Percentiles rank a stretch among this genome's conserved stretches.
These are phyloP conservation scores for Aricia artaxerxes DNA, from an alignment of 2,888 invertebrate species.

Conservation along the genomic window DNA sequence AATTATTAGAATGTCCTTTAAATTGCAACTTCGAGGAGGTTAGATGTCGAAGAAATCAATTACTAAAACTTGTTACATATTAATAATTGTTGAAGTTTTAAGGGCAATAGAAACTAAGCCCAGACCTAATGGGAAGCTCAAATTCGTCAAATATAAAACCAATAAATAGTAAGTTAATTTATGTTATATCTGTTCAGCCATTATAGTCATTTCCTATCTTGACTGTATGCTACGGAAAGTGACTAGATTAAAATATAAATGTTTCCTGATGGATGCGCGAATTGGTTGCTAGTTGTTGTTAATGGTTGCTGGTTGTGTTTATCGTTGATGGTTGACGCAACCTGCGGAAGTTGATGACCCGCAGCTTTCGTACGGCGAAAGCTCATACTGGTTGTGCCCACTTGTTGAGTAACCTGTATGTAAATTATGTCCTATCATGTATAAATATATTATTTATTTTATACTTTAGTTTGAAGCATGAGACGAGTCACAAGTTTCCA, in stretches of 20 bases:
- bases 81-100: background rate
- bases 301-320: too few species aligned
- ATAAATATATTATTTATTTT: too few species aligned
- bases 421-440: background rate
- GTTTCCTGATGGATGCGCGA: background rate
- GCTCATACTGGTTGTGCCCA: background rate
- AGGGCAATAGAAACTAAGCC: background rate
- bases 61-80: too few species aligned
- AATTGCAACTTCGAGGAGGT: too few species aligned
- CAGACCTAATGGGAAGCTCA: background rate
- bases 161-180: background rate
- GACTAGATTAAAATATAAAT: conserved; percentile 14
- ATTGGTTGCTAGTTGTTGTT: too few species aligned
- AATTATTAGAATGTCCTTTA: too few species aligned
- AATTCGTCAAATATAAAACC: background rate
- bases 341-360: conserved; percentile 17
- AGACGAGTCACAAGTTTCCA: too few species aligned
- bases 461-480: too few species aligned
- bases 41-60: too few species aligned
- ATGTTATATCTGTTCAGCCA: background rate
- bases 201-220: background rate
- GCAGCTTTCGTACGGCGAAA: conserved; percentile 19
- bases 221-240: background rate
- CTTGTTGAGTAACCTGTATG: background rate
- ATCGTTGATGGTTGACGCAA: conserved; percentile 7